These are phyloP conservation scores for Syndactyla subalaris DNA, from an alignment of 2,797 vertebrate species.

Conservation along the genomic window DNA sequence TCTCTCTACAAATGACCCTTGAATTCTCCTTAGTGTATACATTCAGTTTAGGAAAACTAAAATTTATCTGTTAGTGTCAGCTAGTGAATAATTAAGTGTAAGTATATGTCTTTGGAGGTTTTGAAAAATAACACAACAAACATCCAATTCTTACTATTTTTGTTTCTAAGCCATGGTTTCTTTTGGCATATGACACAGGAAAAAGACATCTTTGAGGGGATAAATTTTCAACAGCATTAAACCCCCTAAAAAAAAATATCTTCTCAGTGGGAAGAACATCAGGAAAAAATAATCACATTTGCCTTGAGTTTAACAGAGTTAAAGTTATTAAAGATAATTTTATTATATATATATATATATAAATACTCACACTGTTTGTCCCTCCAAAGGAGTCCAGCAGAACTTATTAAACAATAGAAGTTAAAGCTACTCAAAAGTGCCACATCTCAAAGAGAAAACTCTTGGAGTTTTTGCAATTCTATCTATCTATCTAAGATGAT, in stretches of 20 bases:
- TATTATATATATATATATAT: background rate
- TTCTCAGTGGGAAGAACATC: background rate
- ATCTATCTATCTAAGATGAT: background rate
- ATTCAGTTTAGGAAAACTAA: slow-evolving; percentile 18
- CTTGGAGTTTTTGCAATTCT: background rate
- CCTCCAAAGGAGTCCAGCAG: background rate
- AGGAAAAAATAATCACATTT: background rate
- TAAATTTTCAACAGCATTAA: background rate
- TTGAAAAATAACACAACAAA: slow-evolving; percentile 30
- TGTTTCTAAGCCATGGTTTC: slow-evolving; percentile 2
- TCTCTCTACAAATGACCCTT: slow-evolving; percentile 17
- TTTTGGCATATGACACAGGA: background rate
- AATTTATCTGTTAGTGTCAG: background rate
- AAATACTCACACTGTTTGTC: background rate
- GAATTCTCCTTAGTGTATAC: background rate
- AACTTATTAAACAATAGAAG: background rate
- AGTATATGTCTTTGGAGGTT: slow-evolving; percentile 13
- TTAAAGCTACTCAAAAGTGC: background rate
- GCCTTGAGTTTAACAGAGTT: background rate
- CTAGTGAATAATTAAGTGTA: slow-evolving; percentile 17
- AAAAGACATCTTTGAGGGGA: slow-evolving; percentile 10
- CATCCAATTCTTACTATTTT: background rate
- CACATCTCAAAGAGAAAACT: background rate
- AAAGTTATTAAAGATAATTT: background rate
- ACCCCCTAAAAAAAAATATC: background rate